Evolutionary conservation across 2,113 vertebrate genomes (phyloP), one percentile per base, ranked within the genome.

Genomic region (Labeo catla): DNA sequence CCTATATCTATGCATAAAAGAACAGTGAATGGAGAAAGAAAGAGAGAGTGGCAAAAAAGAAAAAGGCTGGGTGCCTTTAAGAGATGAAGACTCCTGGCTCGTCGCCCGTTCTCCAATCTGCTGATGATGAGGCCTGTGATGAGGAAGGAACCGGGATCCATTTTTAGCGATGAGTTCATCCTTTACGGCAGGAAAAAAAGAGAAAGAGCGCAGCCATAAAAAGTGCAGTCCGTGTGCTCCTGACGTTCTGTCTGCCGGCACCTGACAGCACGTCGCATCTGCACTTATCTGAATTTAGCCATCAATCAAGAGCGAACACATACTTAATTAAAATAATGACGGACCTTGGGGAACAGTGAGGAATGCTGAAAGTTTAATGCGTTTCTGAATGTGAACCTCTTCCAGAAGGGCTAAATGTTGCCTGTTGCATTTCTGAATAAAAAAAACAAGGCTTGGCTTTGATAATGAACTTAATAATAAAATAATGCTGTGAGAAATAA

Each of bases 141-240:
- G 83, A 90, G 83, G 86, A 86, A 89, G 87, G 85, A 91, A 88
- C 87, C 65, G 45, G 84, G 77, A 89, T 82, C 89, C 89, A 90
- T 90, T 89, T 91, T 90, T 89, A 90, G 89, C 88, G 84, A 91
- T 92, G 91, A 92, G 86, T 89, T 92, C 89, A 92, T 88, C 68
- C 66, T 85, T 89, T 84, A 85, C 82, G 59, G 79, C 81, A 74
- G 49, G 59, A 74, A 78, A 84, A 19, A 83, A 85, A 21, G 78
- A 43, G 49, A 86, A 86, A 84, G 52, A 76, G 81, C 23, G 59
- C 68, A 76, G 85, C 85, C 61, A 76, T 83, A 86, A 78, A 88
- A 86, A 76, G 77, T 85, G 87, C 61, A 85, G 73, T 68, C 73
- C 9, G 59, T 77, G 86, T 74, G 49, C 1, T 0, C 52, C 70